Evolutionary conservation across 2,888 invertebrate genomes (phyloP).

Genomic region (Dicyrtoma fusca): DNA sequence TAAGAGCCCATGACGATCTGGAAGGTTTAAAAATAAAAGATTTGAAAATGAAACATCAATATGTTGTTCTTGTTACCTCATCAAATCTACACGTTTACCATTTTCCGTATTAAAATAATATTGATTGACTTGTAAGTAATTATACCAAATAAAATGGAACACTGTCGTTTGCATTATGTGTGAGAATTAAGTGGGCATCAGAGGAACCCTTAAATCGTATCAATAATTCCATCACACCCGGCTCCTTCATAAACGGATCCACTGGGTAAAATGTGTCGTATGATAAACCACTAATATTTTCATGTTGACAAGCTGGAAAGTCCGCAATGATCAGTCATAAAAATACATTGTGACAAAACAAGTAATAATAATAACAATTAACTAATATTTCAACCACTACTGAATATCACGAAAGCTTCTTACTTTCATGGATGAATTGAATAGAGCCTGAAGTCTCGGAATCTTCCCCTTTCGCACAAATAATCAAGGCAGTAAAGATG

Average conservation of each 20-base stretch:
- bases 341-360: not conserved
- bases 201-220: conserved; percentile 47
- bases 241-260: conserved; percentile 32
- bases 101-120: too few species aligned
- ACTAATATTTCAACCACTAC: too few species aligned
- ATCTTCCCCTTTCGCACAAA: not conserved
- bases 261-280: conserved; percentile 43
- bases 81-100: too few species aligned
- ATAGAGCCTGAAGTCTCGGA: not conserved
- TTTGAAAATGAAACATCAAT: not conserved
- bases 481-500: too few species aligned
- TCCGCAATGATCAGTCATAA: too few species aligned
- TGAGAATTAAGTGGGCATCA: conserved; percentile 43
- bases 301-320: conserved; percentile 44
- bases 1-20: conserved; percentile 50
- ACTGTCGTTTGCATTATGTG: conserved; percentile 7
- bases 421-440: conserved; percentile 49
- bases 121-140: too few species aligned
- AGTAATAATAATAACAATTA: too few species aligned
- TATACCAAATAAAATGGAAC: conserved; percentile 11
- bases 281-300: conserved; percentile 34
- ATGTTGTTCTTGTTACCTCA: too few species aligned
- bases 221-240: conserved; percentile 38
- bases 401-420: too few species aligned
- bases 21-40: too few species aligned